A percentile compares a stretch with the other conserved stretches of the same genome.
These are phyloP conservation scores for Leptoteleia sp. DNA, from an alignment of 1,140 invertebrate species.

Conservation along the genomic window DNA sequence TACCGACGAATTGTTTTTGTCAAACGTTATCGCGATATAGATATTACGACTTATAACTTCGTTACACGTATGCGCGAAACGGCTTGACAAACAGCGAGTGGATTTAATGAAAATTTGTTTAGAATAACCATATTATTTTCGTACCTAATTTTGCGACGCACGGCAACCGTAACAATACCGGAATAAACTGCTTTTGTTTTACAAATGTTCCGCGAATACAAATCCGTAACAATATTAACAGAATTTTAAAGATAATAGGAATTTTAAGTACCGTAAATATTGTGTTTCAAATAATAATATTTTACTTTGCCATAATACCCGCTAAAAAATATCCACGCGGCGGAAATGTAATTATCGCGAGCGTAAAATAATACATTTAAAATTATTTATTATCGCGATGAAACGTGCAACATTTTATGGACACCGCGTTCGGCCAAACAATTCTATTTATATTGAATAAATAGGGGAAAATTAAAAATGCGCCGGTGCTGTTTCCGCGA, in stretches of 20 bases:
- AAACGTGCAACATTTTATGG: too few relatives aligned
- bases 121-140: background rate
- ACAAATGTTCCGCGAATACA: too few relatives aligned
- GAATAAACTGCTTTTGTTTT: too few relatives aligned
- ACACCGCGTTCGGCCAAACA: too few relatives aligned
- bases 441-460: too few relatives aligned
- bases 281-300: too few relatives aligned
- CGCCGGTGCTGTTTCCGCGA: too few relatives aligned
- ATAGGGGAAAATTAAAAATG: too few relatives aligned
- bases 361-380: slow-evolving; percentile 1
- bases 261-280: background rate
- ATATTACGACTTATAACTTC: background rate
- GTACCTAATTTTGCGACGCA: too few relatives aligned
- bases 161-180: too few relatives aligned
- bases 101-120: background rate
- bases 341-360: background rate
- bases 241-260: background rate
- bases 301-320: too few relatives aligned
- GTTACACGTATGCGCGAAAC: background rate
- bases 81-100: background rate
- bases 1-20: slow-evolving; percentile 14
- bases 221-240: background rate
- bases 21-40: background rate
- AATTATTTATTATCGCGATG: slow-evolving; percentile 7
- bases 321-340: too few relatives aligned